These are phyloP conservation scores for Syritta pipiens DNA, from an alignment of 2,888 invertebrate genomes.

Conservation along the genomic window DNA sequence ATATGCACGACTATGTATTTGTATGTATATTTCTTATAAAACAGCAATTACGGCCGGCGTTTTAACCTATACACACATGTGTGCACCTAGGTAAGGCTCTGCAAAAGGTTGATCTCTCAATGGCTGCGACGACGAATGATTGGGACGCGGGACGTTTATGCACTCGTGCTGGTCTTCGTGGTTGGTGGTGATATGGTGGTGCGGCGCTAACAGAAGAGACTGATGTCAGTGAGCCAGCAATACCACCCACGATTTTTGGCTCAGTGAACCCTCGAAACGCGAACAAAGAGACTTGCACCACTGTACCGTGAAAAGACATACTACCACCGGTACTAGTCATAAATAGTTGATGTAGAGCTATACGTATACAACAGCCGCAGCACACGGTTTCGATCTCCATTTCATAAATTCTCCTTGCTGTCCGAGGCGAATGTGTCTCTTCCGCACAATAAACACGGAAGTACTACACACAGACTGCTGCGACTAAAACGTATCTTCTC, in stretches of 20 bases:
- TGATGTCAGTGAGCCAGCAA: slow-evolving; percentile 45
- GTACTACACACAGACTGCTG: slow-evolving; percentile 32
- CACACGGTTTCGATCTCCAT: slow-evolving; percentile 44
- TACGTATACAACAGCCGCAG: background rate
- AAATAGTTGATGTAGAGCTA: slow-evolving; percentile 10
- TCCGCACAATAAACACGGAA: slow-evolving; percentile 62
- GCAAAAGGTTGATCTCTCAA: slow-evolving; percentile 58
- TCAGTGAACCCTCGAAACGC: slow-evolving; percentile 56
- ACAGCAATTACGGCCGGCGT: slow-evolving; percentile 22
- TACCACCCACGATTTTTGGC: slow-evolving; percentile 67
- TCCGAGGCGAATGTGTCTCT: slow-evolving; percentile 20
- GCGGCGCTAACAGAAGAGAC: slow-evolving; percentile 63
- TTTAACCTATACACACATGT: slow-evolving; percentile 4
- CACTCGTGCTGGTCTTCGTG: slow-evolving; percentile 7
- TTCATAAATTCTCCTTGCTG: slow-evolving; percentile 35
- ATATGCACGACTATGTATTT: background rate
- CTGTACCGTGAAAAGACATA: slow-evolving; percentile 38
- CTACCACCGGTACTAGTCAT: slow-evolving; percentile 24
- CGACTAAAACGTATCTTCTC: slow-evolving; percentile 31
- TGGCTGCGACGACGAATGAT: slow-evolving; percentile 34
- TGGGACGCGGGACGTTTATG: background rate
- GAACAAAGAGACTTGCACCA: slow-evolving; percentile 42
- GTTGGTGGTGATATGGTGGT: slow-evolving; percentile 35
- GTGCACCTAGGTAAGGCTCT: slow-evolving; percentile 21
- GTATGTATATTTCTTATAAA: slow-evolving; percentile 29